Base-by-base conservation (phyloP, 2,888 invertebrate genomes). In the Epistrophe eligans region DNA sequence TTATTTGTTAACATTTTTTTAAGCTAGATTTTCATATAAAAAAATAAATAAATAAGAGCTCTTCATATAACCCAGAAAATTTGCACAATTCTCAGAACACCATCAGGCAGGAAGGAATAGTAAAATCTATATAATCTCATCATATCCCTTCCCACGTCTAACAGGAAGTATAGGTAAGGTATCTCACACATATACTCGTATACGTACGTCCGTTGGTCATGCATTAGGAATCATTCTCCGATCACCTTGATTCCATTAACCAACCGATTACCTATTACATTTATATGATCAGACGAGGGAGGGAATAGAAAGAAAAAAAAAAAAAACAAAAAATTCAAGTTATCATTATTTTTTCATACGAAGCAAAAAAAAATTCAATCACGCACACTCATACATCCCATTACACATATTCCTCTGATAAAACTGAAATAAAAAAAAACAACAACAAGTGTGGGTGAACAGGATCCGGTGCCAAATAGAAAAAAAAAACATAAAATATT, bases 241-340 rank as follows among this genome's bases (percentile, higher is more conserved):
- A 85, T 82, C 81, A 82, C 77, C 58, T 79, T 52, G 77, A 74
- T 81, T 81, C 81, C 81, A 74, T 79, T 82, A 74, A 52, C 71
- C 58, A 19, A 72, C 24, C 76, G 67, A 85, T 77, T 85, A 71
- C 64, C 64, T 40, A 55, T 48, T 24, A 24, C 60, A 52, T 52
- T 5, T 3, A 38, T 19, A n/a, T 48, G 58, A 62, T n/a, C 38
- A 28, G 58, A 76, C 28, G 15, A 17, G 35, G 32, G 24, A 17
- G 17, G 50, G 11, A n/a, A 50, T 24, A 24, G 24, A 7, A 45
- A 35, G 28, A 17, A 77, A 72, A 17, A 72, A 72, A 4, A 43
- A 64, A 72, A 17, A 77, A 72, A 17, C 72, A 72, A 4, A 43
- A 64, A 72, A 73, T 57, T 73, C 71, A 38, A 72, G 58, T 43